Base-by-base conservation (phyloP, 2,888 invertebrate species). In the Tuberolachnus salignus region DNA sequence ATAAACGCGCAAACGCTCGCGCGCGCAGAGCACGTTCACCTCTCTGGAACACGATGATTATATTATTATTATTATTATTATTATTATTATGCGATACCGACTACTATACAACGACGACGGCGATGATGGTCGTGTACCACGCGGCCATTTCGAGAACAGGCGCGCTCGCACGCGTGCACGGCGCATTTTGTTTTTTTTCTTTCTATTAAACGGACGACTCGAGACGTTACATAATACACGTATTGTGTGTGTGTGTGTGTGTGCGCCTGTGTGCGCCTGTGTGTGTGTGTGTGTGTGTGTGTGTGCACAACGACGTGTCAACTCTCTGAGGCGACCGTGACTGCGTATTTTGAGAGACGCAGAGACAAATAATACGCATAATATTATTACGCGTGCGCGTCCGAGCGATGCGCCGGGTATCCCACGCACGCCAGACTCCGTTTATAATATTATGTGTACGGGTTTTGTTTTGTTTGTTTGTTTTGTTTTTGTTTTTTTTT, bases 361-460 rank as follows among this genome's bases (percentile, higher is more conserved):
- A 6, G 34, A 34, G 34, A 34, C 34, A 6, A 6, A 34, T 34
- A 34, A 34, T n/a, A n/a, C 34, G 34, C 34, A 34, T 34, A 34
- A 34, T 34, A 6, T 34, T 6, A 6, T 34, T 34, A 6, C 34
- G 34, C 34, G 34, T 6, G 34, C 34, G 34, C 34, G 34, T 34
- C 34, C 34, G 6, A 6, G 34, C 6, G 34, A 34, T 6, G 34
- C 34, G 34, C 6, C 34, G 34, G 34, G 81, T 82, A 81, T 83
- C 81, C 81, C 82, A 69, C 75, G 75, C 80, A 73, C 74, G 49
- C 59, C 16, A 83, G 82, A 59, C 26, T 23, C 23, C 6, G 26
- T n/a, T 16, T 14, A 59, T 59, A n/a, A n/a, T n/a, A n/a, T n/a
- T n/a, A n/a, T n/a, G n/a, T n/a, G n/a, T n/a, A n/a, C n/a, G n/a